These are phyloP conservation scores for Neocrepidodera transversa DNA, from an alignment of 2,888 invertebrate genomes.

Conservation along the genomic window DNA sequence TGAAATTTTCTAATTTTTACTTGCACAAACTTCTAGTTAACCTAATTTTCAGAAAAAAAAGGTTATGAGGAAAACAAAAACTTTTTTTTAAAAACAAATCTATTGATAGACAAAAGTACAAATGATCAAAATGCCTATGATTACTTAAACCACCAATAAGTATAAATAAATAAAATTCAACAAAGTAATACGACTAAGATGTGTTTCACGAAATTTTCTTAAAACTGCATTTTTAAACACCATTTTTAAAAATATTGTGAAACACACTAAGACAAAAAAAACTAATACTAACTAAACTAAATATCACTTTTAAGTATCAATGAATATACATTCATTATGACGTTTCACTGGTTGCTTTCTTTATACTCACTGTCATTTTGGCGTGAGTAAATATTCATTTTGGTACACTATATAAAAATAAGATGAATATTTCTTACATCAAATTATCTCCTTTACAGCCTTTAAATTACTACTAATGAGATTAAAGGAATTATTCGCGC, in stretches of 20 bases:
- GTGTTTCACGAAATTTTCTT: background rate
- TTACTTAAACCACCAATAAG: constrained; percentile 19
- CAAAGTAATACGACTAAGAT: constrained; percentile 18
- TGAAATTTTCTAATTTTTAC: too few species aligned
- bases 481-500: background rate
- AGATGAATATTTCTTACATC: background rate
- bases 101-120: constrained; percentile 22
- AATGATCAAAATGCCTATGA: constrained; percentile 10
- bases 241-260: background rate
- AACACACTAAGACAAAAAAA: background rate
- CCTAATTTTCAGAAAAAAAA: too few species aligned
- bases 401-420: background rate
- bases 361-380: background rate
- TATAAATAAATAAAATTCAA: constrained; percentile 20
- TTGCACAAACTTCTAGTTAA: too few species aligned
- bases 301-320: constrained; percentile 14
- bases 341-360: constrained; percentile 5
- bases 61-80: too few species aligned
- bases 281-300: constrained; percentile 13
- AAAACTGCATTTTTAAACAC: background rate
- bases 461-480: background rate
- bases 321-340: constrained; percentile 14
- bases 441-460: background rate
- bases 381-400: background rate
- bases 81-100: background rate